Evolutionary conservation across 2,888 invertebrate species (phyloP).

Genomic region (Pseudococcus viburni): DNA sequence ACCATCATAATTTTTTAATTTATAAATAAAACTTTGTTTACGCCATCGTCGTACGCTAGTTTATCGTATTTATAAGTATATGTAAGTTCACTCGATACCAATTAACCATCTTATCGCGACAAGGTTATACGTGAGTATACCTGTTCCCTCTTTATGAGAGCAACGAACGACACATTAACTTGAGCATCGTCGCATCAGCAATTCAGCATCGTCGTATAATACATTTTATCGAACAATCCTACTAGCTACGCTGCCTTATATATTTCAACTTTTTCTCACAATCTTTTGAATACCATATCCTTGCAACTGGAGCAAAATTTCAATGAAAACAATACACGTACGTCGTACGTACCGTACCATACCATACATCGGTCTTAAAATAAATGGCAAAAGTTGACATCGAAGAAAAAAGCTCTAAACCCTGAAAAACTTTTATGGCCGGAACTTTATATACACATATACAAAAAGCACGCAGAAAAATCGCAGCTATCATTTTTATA

Average conservation of each 20-base stretch:
- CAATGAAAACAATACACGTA: background rate
- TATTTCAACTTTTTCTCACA: background rate
- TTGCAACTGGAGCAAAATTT: background rate
- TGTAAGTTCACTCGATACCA: background rate
- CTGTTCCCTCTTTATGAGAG: background rate
- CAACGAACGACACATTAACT: background rate
- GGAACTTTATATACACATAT: background rate
- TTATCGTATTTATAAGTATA: background rate
- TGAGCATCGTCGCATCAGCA: background rate
- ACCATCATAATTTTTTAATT: background rate
- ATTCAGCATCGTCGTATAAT: background rate
- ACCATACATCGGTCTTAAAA: background rate
- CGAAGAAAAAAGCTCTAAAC: background rate
- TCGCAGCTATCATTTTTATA: slow-evolving; percentile 15
- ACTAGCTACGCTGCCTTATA: background rate
- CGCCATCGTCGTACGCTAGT: background rate
- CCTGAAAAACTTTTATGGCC: background rate
- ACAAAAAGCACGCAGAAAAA: background rate
- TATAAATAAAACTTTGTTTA: background rate
- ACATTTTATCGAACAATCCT: background rate
- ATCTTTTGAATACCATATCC: background rate
- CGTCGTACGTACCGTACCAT: background rate
- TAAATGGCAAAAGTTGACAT: background rate
- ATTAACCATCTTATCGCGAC: background rate
- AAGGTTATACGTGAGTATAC: background rate